Conservation (phyloP, 2,888 invertebrate species). For the Diadegma fenestrale region DNA sequence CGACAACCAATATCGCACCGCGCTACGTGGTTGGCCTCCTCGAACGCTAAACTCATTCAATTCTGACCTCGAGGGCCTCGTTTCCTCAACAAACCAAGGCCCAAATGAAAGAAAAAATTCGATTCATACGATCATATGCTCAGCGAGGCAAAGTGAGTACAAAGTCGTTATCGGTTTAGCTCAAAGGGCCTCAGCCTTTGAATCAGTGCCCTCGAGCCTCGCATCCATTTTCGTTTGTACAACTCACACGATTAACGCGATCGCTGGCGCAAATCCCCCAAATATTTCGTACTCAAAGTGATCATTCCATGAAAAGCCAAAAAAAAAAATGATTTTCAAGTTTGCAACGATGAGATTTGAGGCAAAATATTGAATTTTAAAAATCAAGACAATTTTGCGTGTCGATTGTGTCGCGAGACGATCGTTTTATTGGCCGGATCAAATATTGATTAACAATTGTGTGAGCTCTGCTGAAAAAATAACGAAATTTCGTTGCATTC, state of each 20-base stretch:
- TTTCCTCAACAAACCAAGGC: slow-evolving; percentile 54
- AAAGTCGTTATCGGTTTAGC: background rate
- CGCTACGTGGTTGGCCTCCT: slow-evolving; percentile 25
- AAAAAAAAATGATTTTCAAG: no score
- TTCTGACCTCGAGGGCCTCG: slow-evolving; percentile 56
- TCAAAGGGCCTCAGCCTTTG: background rate
- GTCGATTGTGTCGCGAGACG: no score
- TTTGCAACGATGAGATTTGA: no score
- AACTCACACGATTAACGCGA: background rate
- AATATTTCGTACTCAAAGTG: no score
- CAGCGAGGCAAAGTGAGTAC: background rate
- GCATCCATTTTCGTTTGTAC: background rate
- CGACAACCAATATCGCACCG: background rate
- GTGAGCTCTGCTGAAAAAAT: no score
- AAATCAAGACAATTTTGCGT: no score
- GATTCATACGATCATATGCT: background rate
- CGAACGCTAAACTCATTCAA: slow-evolving; percentile 48
- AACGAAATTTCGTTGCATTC: no score
- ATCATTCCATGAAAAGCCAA: no score
- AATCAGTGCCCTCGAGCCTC: background rate
- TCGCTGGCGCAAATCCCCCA: background rate
- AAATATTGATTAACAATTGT: no score
- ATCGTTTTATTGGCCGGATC: no score
- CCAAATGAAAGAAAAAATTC: slow-evolving; percentile 8
- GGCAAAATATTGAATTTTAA: no score